Evolutionary conservation across 2,888 invertebrate genomes (phyloP), one percentile per base, ranked within the genome.

Genomic region (Beris morrisii): DNA sequence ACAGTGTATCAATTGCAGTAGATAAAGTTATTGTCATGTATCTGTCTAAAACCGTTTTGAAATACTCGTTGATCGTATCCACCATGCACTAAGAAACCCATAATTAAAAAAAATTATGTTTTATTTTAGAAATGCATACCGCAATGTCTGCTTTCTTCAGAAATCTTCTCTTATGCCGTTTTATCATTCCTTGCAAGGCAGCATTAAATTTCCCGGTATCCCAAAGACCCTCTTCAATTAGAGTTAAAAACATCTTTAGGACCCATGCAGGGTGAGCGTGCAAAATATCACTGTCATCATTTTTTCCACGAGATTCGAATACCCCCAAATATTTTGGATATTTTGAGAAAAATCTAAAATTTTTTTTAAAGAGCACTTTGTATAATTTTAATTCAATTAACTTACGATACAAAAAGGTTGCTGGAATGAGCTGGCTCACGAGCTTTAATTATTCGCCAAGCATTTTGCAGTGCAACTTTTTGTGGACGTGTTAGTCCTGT

Each of bases 1-100:
- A 64, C 11, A 67, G 50, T 28, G 45, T 67, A n/a, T 67, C 56
- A 9, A 67, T 84, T 75, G 67, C 65, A 11, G 15, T 46, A n/a
- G 64, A 65, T 5, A 67, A 43, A 0, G 67, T 61, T 4, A 52
- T 50, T 2, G 67, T 55, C 67, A 67, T 67, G 45, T 67, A 54
- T 30, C 30, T 65, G 5, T 12, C 46, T 11, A 67, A 28, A 7
- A 65, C 59, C 31, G 61, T 43, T 38, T 65, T 65, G 13, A 67
- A 67, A 45, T 67, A 65, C 1, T 50, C 22, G 5, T 65, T 65
- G 11, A 54, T 45, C 38, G 48, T 38, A 2, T 11, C 48, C 3
- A 56, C 31, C 59, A 67, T 65, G 15, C 30, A 43, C 67, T 67
- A n/a, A 30, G 53, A 61, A 6, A 9, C 55, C 5, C 6, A 12